A percentile compares a stretch with the other conserved stretches of the same genome.
Evolutionary conservation across 2,888 invertebrate genomes (phyloP).

Genomic region (Petrophora chlorosata): DNA sequence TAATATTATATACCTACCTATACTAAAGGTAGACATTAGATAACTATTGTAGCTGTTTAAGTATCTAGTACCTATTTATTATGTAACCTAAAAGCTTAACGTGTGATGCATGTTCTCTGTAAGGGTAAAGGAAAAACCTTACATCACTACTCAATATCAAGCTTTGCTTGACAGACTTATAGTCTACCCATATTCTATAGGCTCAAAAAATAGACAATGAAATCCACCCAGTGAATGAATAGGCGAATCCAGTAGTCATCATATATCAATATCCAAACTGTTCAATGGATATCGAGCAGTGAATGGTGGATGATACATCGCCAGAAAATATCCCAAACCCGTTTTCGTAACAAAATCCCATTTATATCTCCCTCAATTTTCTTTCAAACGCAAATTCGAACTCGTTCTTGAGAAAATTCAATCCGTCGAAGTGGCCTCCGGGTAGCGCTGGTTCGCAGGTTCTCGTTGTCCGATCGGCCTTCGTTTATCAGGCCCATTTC

Average conservation of each 20-base stretch:
- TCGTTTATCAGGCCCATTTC: slow-evolving; percentile 26
- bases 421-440: slow-evolving; percentile 21
- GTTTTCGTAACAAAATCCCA: slow-evolving; percentile 20
- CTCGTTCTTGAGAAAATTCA: slow-evolving; percentile 17
- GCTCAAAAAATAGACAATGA: not conserved
- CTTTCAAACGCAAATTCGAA: slow-evolving; percentile 24
- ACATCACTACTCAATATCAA: too few relatives aligned
- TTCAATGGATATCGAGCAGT: not conserved
- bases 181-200: not conserved
- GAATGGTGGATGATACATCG: slow-evolving; percentile 8
- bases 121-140: too few relatives aligned
- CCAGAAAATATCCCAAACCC: slow-evolving; percentile 8
- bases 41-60: too few relatives aligned
- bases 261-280: too few relatives aligned
- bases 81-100: too few relatives aligned
- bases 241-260: too few relatives aligned
- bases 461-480: slow-evolving; percentile 16
- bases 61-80: too few relatives aligned
- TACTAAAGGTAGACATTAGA: too few relatives aligned
- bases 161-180: slow-evolving; percentile 6
- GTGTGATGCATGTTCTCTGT: too few relatives aligned
- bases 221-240: not conserved
- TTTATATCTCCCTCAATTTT: slow-evolving; percentile 15
- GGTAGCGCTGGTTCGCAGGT: slow-evolving; percentile 8
- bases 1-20: not conserved